A percentile compares a stretch with the other conserved stretches of the same genome.
Evolutionary conservation across 1,140 invertebrate genomes (phyloP).

Genomic region (Diprion similis): DNA sequence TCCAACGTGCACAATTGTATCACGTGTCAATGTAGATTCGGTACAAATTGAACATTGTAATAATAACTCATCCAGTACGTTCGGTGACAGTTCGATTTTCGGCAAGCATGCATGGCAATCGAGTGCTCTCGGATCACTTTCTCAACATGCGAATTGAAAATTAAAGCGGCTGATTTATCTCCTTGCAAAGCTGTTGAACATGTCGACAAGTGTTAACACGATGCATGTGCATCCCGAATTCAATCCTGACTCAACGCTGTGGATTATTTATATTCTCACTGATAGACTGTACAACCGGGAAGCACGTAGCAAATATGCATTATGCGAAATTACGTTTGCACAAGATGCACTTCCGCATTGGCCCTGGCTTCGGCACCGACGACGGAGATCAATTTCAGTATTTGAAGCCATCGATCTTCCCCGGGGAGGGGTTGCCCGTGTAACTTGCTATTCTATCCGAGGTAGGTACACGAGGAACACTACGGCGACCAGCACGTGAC

Average conservation of each 20-base stretch:
- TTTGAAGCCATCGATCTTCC: conserved; percentile 1
- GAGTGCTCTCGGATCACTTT: not conserved
- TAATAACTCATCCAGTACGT: not conserved
- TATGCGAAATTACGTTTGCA: conserved; percentile 5
- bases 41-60: not conserved
- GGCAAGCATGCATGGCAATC: too few species aligned
- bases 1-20: not conserved
- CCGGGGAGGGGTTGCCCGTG: not conserved
- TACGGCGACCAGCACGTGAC: not conserved
- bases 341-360: not conserved
- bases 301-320: conserved; percentile 1
- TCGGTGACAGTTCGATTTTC: not conserved
- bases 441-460: not conserved
- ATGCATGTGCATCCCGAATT: not conserved
- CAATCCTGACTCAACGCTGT: not conserved
- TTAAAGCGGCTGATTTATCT: not conserved
- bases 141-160: not conserved
- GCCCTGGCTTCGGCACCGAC: not conserved
- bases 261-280: not conserved
- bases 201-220: not conserved
- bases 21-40: not conserved
- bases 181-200: too few species aligned
- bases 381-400: not conserved
- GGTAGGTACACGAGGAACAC: too few species aligned
- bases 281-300: not conserved